Conservation (phyloP, 1,140 invertebrate species). For the Tribolium castaneum region DNA sequence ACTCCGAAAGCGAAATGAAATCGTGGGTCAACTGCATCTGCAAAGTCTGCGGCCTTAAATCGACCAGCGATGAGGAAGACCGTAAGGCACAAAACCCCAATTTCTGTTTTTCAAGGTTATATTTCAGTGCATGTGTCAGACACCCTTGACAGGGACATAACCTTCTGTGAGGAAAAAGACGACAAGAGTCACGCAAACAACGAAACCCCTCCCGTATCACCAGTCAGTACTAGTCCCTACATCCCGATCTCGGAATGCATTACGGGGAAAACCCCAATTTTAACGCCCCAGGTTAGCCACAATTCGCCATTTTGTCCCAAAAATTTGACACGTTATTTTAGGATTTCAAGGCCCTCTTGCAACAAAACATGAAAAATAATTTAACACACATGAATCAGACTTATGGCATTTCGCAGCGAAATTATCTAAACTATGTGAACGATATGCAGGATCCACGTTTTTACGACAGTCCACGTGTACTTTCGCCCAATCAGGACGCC, state of each 20-base stretch:
- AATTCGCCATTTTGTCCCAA: neutral
- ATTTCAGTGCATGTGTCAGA: slow-evolving; percentile 3
- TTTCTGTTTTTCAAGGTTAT: slow-evolving; percentile 14
- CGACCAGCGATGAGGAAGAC: slow-evolving; percentile 78
- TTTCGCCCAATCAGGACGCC: slow-evolving; percentile 40
- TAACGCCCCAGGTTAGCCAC: slow-evolving; percentile 51
- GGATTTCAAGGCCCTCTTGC: slow-evolving; percentile 53
- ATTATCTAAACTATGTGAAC: slow-evolving; percentile 54
- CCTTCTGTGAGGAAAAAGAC: slow-evolving; percentile 21
- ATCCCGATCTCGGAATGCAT: slow-evolving; percentile 91
- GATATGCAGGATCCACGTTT: slow-evolving; percentile 64
- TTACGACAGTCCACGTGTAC: slow-evolving; percentile 68
- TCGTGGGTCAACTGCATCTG: slow-evolving; percentile 96
- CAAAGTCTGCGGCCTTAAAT: slow-evolving; percentile 88
- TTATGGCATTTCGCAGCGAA: slow-evolving; percentile 55
- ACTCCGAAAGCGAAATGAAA: slow-evolving; percentile 91
- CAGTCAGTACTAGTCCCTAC: slow-evolving; percentile 70
- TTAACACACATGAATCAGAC: slow-evolving; percentile 51
- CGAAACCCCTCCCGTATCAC: slow-evolving; percentile 58
- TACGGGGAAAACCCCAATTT: slow-evolving; percentile 72
- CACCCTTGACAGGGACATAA: neutral
- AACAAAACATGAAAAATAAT: slow-evolving; percentile 53
- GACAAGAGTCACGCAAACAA: slow-evolving; percentile 48
- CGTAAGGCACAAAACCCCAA: slow-evolving; percentile 51
- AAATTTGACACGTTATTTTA: slow-evolving; percentile 34